A percentile compares a stretch with the other conserved stretches of the same genome.
Evolutionary conservation across 1,140 invertebrate genomes (phyloP).

Genomic region (Drosophila sp.): DNA sequence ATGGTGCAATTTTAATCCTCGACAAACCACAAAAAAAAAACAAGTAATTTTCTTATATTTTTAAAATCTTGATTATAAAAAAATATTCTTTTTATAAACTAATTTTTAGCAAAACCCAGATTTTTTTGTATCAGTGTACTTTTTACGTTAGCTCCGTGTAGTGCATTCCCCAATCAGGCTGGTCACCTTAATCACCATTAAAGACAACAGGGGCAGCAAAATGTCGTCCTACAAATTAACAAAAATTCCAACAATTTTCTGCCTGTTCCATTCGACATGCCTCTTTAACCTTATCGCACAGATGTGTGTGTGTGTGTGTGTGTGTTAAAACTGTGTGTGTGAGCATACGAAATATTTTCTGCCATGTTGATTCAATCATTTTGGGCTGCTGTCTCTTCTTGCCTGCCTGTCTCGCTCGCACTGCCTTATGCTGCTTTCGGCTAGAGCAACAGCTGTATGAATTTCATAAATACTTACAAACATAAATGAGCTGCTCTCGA

Average conservation of each 20-base stretch:
- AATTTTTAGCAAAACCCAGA: too few species aligned
- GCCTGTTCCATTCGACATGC: conserved; percentile 48
- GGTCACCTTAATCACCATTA: conserved; percentile 38
- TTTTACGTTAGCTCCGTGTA: neutral
- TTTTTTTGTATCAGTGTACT: too few species aligned
- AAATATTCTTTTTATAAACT: too few species aligned
- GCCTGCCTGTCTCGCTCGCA: conserved; percentile 5
- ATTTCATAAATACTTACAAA: conserved; percentile 13
- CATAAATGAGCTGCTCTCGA: neutral
- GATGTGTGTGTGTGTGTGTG: conserved; percentile 21
- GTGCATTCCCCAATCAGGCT: conserved; percentile 22
- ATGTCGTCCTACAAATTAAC: conserved; percentile 80
- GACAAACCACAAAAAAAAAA: too few species aligned
- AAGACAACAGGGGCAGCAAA: conserved; percentile 65
- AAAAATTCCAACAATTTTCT: conserved; percentile 77
- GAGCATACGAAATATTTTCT: conserved; percentile 27
- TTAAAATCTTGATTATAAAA: too few species aligned
- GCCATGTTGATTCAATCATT: conserved; percentile 73
- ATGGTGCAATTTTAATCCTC: too few species aligned
- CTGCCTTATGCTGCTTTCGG: conserved; percentile 1
- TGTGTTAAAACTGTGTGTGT: conserved; percentile 17
- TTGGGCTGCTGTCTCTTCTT: conserved; percentile 56
- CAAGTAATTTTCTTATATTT: too few species aligned
- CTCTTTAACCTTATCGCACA: conserved; percentile 37
- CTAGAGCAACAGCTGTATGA: conserved; percentile 1